Conservation (phyloP, 2,888 invertebrate species). For the Polydrusus pterygomalis region DNA sequence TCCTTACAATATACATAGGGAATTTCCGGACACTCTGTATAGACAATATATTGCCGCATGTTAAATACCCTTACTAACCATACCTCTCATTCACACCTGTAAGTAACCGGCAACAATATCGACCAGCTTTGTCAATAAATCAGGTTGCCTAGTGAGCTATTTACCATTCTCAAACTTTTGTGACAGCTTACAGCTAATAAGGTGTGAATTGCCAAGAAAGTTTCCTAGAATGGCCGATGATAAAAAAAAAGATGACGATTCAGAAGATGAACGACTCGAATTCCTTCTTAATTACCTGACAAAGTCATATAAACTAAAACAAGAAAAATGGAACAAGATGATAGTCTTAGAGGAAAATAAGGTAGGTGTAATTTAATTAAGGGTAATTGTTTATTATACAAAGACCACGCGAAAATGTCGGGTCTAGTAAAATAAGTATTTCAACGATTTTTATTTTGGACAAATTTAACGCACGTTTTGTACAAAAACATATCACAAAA, state of each 20-base stretch:
- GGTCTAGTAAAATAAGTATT: no score
- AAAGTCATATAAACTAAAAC: conserved; percentile 85
- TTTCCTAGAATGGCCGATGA: conserved; percentile 60
- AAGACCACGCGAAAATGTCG: no score
- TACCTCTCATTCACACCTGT: no score
- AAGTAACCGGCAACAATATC: conserved; percentile 16
- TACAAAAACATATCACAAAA: no score
- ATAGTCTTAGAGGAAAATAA: conserved; percentile 81
- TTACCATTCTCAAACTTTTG: conserved; percentile 53
- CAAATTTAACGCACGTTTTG: no score
- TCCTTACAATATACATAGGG: no score
- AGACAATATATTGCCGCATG: no score
- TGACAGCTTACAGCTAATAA: conserved; percentile 27
- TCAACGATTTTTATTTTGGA: no score
- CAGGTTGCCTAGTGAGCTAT: conserved; percentile 64
- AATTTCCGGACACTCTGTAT: no score
- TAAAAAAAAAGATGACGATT: conserved; percentile 69
- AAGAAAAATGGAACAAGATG: conserved; percentile 93
- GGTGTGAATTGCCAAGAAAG: not conserved
- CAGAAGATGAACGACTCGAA: conserved; percentile 83
- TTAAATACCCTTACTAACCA: no score
- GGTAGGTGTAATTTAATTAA: conserved; percentile 69
- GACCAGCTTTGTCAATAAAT: conserved; percentile 50
- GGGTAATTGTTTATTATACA: no score
- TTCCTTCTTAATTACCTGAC: conserved; percentile 85